Conservation (phyloP, 1,140 invertebrate species). For the Brachionus angularis region DNA sequence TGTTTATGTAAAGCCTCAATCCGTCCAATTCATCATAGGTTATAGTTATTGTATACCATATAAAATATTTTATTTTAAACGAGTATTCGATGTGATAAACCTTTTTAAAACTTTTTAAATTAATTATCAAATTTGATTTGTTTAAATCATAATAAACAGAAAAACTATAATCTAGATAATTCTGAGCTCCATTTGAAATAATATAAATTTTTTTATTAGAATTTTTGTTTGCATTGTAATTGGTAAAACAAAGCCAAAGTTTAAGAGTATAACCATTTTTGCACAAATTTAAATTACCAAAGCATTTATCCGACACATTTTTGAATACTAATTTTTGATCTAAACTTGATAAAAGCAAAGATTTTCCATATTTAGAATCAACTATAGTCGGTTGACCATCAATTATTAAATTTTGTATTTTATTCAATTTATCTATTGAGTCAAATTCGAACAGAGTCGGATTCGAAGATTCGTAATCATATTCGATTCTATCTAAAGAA, state of each 20-base stretch:
- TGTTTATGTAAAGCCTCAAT: constrained; percentile 17
- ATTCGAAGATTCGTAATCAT: not conserved
- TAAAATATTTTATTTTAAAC: constrained; percentile 24
- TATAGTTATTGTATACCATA: not conserved
- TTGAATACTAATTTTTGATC: constrained; percentile 37
- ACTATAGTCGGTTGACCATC: not conserved
- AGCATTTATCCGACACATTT: constrained; percentile 16
- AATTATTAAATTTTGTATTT: not conserved
- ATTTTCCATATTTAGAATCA: constrained; percentile 38
- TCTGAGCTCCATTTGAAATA: not conserved
- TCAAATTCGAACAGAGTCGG: constrained; percentile 18
- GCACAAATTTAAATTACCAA: constrained; percentile 17
- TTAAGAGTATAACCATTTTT: constrained; percentile 40
- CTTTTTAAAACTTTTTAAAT: not conserved
- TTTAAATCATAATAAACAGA: constrained; percentile 11
- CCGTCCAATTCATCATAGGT: constrained; percentile 5
- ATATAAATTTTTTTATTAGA: not conserved
- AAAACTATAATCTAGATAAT: constrained; percentile 3
- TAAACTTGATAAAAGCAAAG: not conserved
- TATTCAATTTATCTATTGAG: constrained; percentile 18
- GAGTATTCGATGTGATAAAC: not conserved
- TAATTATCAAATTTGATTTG: not conserved
- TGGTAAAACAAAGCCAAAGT: constrained; percentile 23
- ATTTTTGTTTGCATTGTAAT: not conserved
- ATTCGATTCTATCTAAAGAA: constrained; percentile 12